Evolutionary conservation across 2,797 vertebrate genomes (phyloP), one percentile per base, ranked within the genome.

Genomic region (Megaceryle alcyon): DNA sequence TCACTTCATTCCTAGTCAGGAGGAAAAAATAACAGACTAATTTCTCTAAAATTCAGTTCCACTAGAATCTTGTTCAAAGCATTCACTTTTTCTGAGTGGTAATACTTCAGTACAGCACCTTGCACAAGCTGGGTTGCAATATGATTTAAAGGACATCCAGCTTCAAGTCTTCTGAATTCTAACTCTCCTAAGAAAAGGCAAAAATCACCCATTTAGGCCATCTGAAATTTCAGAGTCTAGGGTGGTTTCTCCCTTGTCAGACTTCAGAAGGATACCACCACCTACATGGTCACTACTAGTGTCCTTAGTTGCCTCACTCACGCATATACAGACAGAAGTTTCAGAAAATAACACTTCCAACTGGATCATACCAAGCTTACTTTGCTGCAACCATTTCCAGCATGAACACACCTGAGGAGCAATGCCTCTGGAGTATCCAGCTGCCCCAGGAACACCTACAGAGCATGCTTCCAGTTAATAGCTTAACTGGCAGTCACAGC

Each of bases 361-460:
- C 4, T 12, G 18, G 23, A 35, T 49, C 65, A 49, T 6, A n/a
- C 41, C 48, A 64, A 21, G 12, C 63, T 35, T 39, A 65, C 23
- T 37, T 53, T 16, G 7, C 20, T 43, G 31, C 41, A 44, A 13
- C 19, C 6, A 6, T 2, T 68, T 65, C 20, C 61, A 81, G 28
- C 31, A 19, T 12, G 44, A 75, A 41, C 26, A 54, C 16, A 37
- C 25, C 5, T 11, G 18, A 41, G 7, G 49, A 63, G 31, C 7
- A 53, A 26, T 0, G 1, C 8, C 51, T 33, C 41, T 2, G 5
- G 54, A 43, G 21, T 0, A 26, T 1, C 25, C 61, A 31, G 26
- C 1, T 79, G 51, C 10, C 29, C 44, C n/a, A 31, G 26, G 5
- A 31, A 87, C n/a, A 20, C 48, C 35, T 11, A 20, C 22, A 35